phyloP scores from a whole-genome alignment of 2,888 invertebrate genomes.

The Melieria omissa region DNA sequence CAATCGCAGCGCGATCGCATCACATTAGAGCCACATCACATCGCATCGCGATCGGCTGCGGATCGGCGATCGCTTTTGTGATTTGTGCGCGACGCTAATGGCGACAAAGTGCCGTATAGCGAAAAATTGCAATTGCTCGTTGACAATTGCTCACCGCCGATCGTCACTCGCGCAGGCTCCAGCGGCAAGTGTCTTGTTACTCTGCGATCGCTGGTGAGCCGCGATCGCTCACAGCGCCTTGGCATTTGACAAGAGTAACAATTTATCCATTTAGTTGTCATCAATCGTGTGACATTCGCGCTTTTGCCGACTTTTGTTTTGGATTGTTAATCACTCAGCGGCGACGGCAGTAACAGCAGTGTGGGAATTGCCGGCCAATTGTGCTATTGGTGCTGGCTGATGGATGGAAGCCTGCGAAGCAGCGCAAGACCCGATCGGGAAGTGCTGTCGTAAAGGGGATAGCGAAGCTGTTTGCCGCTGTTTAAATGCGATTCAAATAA shows the following conservation, averaged over 20 bases:
- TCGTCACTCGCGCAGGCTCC: slow-evolving; percentile 5
- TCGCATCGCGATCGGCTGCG: slow-evolving; percentile 26
- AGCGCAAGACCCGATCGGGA: too few species aligned
- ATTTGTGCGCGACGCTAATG: slow-evolving; percentile 58
- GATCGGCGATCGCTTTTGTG: slow-evolving; percentile 42
- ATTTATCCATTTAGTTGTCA: slow-evolving; percentile 50
- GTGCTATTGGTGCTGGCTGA: too few species aligned
- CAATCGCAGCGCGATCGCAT: neutral
- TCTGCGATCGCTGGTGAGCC: slow-evolving; percentile 35
- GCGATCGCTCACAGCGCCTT: slow-evolving; percentile 40
- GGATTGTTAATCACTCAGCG: too few species aligned
- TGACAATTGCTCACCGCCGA: slow-evolving; percentile 6
- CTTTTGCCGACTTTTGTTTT: slow-evolving; percentile 12
- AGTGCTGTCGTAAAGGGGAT: too few species aligned
- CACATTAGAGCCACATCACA: too few species aligned
- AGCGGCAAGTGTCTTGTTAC: slow-evolving; percentile 23
- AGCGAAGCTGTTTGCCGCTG: too few species aligned
- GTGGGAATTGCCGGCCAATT: too few species aligned
- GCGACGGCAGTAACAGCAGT: too few species aligned
- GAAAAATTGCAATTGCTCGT: slow-evolving; percentile 48
- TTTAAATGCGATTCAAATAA: too few species aligned
- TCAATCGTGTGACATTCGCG: slow-evolving; percentile 40
- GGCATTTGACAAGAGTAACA: slow-evolving; percentile 42
- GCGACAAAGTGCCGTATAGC: slow-evolving; percentile 65
- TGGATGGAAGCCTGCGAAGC: too few species aligned